A percentile compares a stretch with the other conserved stretches of the same genome.
phyloP scores from a whole-genome alignment of 1,140 invertebrate species.

The Proctacanthus coquilletti region DNA sequence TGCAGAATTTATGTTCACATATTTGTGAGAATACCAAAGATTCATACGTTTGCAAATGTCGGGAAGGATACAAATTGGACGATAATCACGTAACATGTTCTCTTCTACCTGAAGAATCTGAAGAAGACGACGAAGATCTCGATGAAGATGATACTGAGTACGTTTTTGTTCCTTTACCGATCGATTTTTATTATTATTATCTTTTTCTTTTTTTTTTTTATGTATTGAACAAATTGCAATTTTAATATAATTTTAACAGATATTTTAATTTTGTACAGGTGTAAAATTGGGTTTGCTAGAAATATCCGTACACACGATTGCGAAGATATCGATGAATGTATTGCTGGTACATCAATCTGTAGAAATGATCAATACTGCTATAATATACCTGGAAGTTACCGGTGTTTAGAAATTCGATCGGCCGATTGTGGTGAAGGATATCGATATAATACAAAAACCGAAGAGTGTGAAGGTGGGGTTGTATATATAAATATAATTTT shows the following conservation, averaged over 20 bases:
- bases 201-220: not conserved
- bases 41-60: conserved; percentile 55
- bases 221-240: not conserved
- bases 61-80: conserved; percentile 44
- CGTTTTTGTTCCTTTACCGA: not conserved
- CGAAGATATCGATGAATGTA: conserved; percentile 52
- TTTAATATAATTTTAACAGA: no score
- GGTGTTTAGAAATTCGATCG: conserved; percentile 14
- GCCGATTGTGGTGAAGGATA: conserved; percentile 13
- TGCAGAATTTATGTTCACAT: conserved; percentile 46
- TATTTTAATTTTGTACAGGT: no score
- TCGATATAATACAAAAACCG: conserved; percentile 8
- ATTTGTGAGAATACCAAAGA: conserved; percentile 45
- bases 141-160: not conserved
- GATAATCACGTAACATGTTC: conserved; percentile 45
- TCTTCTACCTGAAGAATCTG: conserved; percentile 10
- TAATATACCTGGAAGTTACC: conserved; percentile 19
- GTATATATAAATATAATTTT: not conserved
- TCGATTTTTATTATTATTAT: not conserved
- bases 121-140: conserved; percentile 12
- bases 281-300: not conserved
- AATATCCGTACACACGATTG: conserved; percentile 12
- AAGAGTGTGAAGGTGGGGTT: conserved; percentile 16
- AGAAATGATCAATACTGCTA: conserved; percentile 18
- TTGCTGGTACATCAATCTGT: conserved; percentile 37